Evolutionary conservation across 2,797 vertebrate genomes (phyloP), one percentile per base, ranked within the genome.

Genomic region (Hyperoplus immaculatus): DNA sequence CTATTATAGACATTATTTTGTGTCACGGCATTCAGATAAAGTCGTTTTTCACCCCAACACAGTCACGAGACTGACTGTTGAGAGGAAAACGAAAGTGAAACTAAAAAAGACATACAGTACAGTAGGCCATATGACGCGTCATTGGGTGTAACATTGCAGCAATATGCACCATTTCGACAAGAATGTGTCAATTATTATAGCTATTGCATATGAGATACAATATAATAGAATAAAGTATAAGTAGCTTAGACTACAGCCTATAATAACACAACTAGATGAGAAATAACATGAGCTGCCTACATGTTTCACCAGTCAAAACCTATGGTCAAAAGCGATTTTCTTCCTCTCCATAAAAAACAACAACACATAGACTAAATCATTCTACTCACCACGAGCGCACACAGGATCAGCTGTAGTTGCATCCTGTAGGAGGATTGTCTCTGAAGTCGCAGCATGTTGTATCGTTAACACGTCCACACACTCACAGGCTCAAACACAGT

Each of bases 41-140:
- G 6, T 5, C 50, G 10, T 13, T 18, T 58, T 53, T 5, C 8
- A 2, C 8, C 3, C 0, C 1, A 6, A 8, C 5, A 5, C 6
- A 18, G 3, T 3, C 2, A 29, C 0, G 3, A 3, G 15, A 6
- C 0, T 11, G 2, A 5, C 39, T 21, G 41, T 16, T 1, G 43
- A 21, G 0, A 0, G 3, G 16, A 41, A 75, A 88, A 42, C 75
- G 87, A 92, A 93, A 91, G 78, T 84, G 90, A 93, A 93, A 89
- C 70, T 75, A 58, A 0, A 3, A 16, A 10, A 29, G 15, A 53
- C 1, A 2, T 12, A 9, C 29, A 29, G 29, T 12, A 9, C 29
- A 29, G 29, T 29, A 29, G 29, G 3, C 29, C 3, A 29, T 29
- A 29, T 29, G 29, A 3, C 0, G 29, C 18, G 29, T 51, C 36